Evolutionary conservation across 2,797 vertebrate genomes (phyloP), one percentile per base, ranked within the genome.

Genomic region (Sebastes umbrosus): DNA sequence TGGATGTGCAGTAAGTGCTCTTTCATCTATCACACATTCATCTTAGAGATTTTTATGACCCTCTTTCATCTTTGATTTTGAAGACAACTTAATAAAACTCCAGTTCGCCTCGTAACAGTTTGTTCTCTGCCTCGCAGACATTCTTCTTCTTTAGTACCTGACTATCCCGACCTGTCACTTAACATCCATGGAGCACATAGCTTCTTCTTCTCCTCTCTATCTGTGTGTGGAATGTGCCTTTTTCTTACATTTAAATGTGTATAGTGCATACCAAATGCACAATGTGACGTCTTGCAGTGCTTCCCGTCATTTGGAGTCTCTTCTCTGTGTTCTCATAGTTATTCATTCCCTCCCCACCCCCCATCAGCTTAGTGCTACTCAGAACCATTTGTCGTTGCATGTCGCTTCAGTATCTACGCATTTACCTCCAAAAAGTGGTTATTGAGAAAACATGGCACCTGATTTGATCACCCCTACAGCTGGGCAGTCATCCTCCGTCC

Each of bases 1-100:
- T 64, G 74, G 80, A 78, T 88, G 90, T 90, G 90, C 84, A 87
- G 85, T 95, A 94, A 95, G 93, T 93, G 93, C 94, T 90, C 79
- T 86, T 88, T 80, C 70, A 84, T 93, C 82, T 76, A 84, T 86
- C 84, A 89, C 84, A 82, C 84, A 86, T 85, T 90, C 86, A 79
- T 90, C 77, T 58, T 22, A 58, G 72, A 78, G 74, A 80, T 80
- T 71, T 74, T 74, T 31, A 60, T 62, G 73, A 65, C 69, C 69
- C 58, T 79, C 79, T 77, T 83, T 77, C 82, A 77, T 74, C 76
- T 87, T 84, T 43, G 43, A 83, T 68, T 84, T 72, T 57, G 55
- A 77, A 70, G 52, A 75, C 24, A 50, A 73, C 65, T 60, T 54
- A 27, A 60, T 68, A 50, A 69, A 84, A 82, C 70, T 83, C 76